These are phyloP conservation scores for Hipposideros armiger DNA, from an alignment of 2,113 vertebrate species.

Conservation along the genomic window DNA sequence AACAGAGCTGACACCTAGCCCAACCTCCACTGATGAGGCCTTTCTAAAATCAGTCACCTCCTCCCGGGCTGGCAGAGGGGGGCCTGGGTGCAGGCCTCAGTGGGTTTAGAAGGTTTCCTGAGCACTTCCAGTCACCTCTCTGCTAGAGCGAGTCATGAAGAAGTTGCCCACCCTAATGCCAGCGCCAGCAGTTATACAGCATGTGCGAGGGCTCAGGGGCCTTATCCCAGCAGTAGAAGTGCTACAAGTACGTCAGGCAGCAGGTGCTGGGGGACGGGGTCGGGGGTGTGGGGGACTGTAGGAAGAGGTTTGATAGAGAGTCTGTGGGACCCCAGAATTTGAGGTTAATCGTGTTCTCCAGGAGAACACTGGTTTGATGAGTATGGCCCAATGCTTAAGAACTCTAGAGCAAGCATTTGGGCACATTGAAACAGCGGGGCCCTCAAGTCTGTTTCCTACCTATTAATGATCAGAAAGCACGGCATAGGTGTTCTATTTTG, in stretches of 20 bases:
- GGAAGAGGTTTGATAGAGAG: neutral
- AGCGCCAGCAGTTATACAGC: neutral
- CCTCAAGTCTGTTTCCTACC: neutral
- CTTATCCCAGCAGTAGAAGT: neutral
- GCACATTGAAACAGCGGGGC: neutral
- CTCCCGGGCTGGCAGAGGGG: neutral
- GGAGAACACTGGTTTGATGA: neutral
- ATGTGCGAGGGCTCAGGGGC: neutral
- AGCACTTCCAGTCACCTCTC: neutral
- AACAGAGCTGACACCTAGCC: neutral
- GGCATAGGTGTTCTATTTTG: neutral
- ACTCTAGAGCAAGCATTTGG: neutral
- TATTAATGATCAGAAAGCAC: neutral
- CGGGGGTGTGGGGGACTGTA: accelerated
- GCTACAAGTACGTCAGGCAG: neutral
- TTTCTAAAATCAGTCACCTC: neutral
- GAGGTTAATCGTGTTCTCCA: neutral
- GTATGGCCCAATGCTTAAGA: neutral
- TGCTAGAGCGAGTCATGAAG: neutral
- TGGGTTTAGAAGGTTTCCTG: neutral
- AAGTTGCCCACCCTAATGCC: neutral
- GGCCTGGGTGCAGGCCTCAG: neutral
- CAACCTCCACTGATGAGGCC: neutral
- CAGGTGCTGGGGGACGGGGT: accelerated
- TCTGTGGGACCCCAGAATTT: neutral